Percentiles rank a stretch among this genome's conserved stretches.
phyloP scores from a whole-genome alignment of 2,888 invertebrate genomes.

The Diaprepes abbreviatus region DNA sequence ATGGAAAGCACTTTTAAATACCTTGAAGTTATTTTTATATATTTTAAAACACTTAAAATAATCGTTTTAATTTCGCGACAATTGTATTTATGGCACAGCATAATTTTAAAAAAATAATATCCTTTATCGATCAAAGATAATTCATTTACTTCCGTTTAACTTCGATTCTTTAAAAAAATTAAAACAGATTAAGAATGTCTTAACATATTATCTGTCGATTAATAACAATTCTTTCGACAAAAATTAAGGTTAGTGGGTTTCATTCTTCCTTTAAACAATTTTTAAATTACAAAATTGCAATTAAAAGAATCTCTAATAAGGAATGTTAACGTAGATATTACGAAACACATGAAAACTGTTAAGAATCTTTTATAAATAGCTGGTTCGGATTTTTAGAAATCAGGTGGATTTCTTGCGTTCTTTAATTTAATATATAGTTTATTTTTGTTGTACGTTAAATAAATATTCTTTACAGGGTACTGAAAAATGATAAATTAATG shows the following conservation, averaged over 20 bases:
- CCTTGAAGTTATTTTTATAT: too few relatives aligned
- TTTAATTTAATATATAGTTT: background rate
- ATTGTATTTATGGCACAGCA: too few relatives aligned
- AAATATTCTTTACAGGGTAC: too few relatives aligned
- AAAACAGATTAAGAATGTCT: slow-evolving; percentile 1
- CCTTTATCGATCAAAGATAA: too few relatives aligned
- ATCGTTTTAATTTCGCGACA: too few relatives aligned
- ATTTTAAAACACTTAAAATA: too few relatives aligned
- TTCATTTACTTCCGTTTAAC: background rate
- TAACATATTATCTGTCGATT: background rate
- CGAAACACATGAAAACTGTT: background rate
- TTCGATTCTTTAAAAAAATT: background rate
- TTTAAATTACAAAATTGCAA: background rate
- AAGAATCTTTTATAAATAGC: too few relatives aligned
- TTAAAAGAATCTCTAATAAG: background rate
- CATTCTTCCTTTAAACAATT: background rate
- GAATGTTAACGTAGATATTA: background rate
- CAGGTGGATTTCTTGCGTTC: background rate
- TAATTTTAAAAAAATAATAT: too few relatives aligned
- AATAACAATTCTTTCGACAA: background rate
- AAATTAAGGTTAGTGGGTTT: background rate
- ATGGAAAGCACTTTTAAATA: too few relatives aligned
- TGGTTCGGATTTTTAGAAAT: background rate
- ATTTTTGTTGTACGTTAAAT: too few relatives aligned
- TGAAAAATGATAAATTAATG: too few relatives aligned